phyloP scores from a whole-genome alignment of 1,140 invertebrate species.

The Drosophila littoralis region DNA sequence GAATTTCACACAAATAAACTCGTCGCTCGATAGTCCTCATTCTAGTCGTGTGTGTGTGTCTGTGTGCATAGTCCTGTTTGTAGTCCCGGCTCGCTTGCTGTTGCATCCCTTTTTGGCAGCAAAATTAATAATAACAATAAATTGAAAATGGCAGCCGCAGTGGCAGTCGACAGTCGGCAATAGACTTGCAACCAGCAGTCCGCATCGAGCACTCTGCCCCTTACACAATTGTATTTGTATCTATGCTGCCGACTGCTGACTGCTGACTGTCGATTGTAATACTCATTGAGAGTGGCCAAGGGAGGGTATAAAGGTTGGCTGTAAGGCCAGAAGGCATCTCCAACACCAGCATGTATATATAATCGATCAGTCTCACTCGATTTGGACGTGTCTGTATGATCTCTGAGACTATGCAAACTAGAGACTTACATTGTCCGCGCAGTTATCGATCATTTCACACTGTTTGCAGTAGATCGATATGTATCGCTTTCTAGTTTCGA shows the following conservation, averaged over 20 bases:
- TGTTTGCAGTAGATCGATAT: too few species aligned
- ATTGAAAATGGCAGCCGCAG: conserved; percentile 76
- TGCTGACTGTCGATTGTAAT: too few species aligned
- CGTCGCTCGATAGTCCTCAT: conserved; percentile 46
- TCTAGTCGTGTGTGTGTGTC: conserved; percentile 3
- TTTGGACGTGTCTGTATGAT: too few species aligned
- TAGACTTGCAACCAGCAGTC: conserved; percentile 24
- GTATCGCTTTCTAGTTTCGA: too few species aligned
- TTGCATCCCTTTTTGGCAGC: conserved; percentile 72
- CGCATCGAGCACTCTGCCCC: conserved; percentile 2
- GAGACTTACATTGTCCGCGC: too few species aligned
- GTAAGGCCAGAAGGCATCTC: too few species aligned
- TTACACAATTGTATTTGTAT: conserved; percentile 38
- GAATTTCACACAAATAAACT: conserved; percentile 83
- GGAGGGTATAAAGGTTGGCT: too few species aligned
- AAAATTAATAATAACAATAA: conserved; percentile 83
- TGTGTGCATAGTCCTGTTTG: background rate
- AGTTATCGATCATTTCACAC: too few species aligned
- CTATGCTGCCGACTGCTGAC: background rate
- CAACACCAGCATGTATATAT: too few species aligned
- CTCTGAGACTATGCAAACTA: too few species aligned
- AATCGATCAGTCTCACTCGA: too few species aligned
- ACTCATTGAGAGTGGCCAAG: too few species aligned
- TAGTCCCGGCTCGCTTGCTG: conserved; percentile 3
- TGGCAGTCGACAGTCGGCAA: conserved; percentile 14